Evolutionary conservation across 1,140 invertebrate genomes (phyloP).

Genomic region (Meloidogyne chitwoodi): DNA sequence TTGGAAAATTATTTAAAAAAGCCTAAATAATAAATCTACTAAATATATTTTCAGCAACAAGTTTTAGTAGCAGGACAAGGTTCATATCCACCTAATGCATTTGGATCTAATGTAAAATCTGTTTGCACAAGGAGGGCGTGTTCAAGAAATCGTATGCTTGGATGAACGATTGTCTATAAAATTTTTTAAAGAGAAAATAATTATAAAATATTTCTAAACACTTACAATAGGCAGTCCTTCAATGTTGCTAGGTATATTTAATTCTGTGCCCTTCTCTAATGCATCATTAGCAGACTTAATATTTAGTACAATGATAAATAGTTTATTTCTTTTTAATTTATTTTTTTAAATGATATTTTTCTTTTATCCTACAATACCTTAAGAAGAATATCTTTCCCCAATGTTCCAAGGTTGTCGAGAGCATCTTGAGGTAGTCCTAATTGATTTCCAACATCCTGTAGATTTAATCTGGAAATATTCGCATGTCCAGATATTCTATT

Average conservation of each 20-base stretch:
- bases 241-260: slow-evolving; percentile 38
- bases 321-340: background rate
- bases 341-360: slow-evolving; percentile 14
- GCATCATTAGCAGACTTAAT: slow-evolving; percentile 48
- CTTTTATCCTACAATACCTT: slow-evolving; percentile 45
- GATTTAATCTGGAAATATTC: slow-evolving; percentile 49
- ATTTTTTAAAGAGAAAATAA: background rate
- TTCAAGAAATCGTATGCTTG: slow-evolving; percentile 50
- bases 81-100: slow-evolving; percentile 10
- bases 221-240: slow-evolving; percentile 49
- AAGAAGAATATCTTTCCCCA: slow-evolving; percentile 57
- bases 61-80: background rate
- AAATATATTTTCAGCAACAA: background rate
- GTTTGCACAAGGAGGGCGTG: slow-evolving; percentile 51
- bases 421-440: slow-evolving; percentile 58
- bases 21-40: background rate
- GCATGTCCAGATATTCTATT: slow-evolving; percentile 32
- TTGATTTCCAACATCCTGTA: slow-evolving; percentile 42
- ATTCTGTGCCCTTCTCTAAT: slow-evolving; percentile 46
- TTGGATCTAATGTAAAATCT: slow-evolving; percentile 52
- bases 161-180: slow-evolving; percentile 39
- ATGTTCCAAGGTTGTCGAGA: slow-evolving; percentile 55
- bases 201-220: background rate
- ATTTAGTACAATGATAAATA: background rate
- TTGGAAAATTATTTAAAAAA: too few species aligned